Percentiles rank a stretch among this genome's conserved stretches.
phyloP scores from a whole-genome alignment of 2,113 vertebrate genomes.

The Microtus oregoni region DNA sequence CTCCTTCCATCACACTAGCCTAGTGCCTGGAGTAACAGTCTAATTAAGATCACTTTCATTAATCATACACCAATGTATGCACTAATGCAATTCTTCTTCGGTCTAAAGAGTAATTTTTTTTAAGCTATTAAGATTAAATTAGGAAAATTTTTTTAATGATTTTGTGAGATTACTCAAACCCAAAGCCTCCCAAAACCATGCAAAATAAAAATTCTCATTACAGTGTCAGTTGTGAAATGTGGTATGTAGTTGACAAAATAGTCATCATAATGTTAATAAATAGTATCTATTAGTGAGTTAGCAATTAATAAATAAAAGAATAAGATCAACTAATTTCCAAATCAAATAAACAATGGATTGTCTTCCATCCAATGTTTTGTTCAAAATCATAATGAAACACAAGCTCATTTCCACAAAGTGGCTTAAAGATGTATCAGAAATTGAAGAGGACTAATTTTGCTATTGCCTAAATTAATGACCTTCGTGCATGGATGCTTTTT shows the following conservation, averaged over 20 bases:
- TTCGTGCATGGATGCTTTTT: background rate
- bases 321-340: background rate
- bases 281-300: background rate
- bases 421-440: background rate
- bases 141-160: constrained; percentile 25
- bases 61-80: constrained; percentile 46
- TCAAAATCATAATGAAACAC: constrained; percentile 21
- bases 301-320: constrained; percentile 28
- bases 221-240: constrained; percentile 38
- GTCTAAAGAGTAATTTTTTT: constrained; percentile 60
- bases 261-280: background rate
- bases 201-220: constrained; percentile 30
- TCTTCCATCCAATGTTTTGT: background rate
- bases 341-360: constrained; percentile 7
- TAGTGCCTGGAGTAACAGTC: constrained; percentile 36
- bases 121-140: constrained; percentile 56
- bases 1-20: constrained; percentile 1
- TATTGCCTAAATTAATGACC: background rate
- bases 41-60: constrained; percentile 69
- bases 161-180: constrained; percentile 37
- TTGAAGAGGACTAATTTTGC: constrained; percentile 27
- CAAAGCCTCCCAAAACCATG: constrained; percentile 16
- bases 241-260: constrained; percentile 21
- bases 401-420: constrained; percentile 4
- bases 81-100: constrained; percentile 56